phyloP scores from a whole-genome alignment of 2,797 vertebrate genomes.

The Tarsius wallacei region DNA sequence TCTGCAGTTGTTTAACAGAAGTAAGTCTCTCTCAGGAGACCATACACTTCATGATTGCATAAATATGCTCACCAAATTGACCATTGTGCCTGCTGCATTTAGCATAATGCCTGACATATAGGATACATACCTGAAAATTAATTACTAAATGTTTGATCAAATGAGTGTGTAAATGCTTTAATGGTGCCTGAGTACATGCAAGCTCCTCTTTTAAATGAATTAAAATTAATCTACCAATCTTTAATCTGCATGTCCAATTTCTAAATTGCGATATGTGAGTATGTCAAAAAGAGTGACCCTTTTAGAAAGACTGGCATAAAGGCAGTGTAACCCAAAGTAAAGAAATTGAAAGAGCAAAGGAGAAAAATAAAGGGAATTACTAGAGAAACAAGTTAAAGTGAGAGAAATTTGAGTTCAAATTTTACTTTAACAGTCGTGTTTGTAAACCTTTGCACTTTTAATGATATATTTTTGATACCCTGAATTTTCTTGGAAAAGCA shows the following conservation, averaged over 20 bases:
- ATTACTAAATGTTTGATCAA: neutral
- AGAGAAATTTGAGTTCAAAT: neutral
- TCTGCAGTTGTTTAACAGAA: neutral
- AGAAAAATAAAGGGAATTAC: neutral
- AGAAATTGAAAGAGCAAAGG: neutral
- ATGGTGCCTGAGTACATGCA: neutral
- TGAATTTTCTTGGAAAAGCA: neutral
- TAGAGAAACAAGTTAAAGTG: neutral
- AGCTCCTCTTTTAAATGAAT: conserved; percentile 28
- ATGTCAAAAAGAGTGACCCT: neutral
- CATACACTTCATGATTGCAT: neutral
- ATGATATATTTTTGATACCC: neutral
- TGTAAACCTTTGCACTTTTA: neutral
- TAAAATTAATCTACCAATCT: neutral
- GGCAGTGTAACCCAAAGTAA: neutral
- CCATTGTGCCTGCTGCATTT: neutral
- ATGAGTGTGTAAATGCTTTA: neutral
- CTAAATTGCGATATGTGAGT: neutral
- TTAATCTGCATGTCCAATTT: neutral
- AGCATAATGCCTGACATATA: neutral
- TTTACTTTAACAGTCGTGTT: neutral
- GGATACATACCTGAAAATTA: neutral
- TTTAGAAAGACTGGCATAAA: conserved; percentile 1
- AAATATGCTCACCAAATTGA: neutral
- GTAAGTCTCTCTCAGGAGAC: neutral